These are phyloP conservation scores for Leptopilina myrica DNA, from an alignment of 2,888 invertebrate species.

Conservation along the genomic window DNA sequence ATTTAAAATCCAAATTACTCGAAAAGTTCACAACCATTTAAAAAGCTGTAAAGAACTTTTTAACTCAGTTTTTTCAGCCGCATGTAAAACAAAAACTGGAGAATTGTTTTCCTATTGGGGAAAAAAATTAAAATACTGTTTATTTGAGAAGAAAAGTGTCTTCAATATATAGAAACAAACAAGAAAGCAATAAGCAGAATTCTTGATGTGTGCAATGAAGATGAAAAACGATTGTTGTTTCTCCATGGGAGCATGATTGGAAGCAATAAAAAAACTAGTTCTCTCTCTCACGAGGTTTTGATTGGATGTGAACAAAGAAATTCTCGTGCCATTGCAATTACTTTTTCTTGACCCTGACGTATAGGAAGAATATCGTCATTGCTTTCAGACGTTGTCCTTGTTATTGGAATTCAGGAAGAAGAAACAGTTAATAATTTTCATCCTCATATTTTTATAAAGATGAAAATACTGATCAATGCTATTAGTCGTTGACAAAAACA, in stretches of 20 bases:
- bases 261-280: constrained; percentile 33
- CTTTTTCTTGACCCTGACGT: constrained; percentile 55
- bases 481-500: too few relatives aligned
- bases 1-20: too few relatives aligned
- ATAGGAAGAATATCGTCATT: constrained; percentile 58
- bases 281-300: constrained; percentile 15
- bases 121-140: too few relatives aligned
- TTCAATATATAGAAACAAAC: too few relatives aligned
- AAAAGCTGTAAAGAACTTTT: too few relatives aligned
- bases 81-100: too few relatives aligned
- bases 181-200: not conserved
- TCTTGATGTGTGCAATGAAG: constrained; percentile 13
- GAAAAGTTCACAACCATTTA: too few relatives aligned
- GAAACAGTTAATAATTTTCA: constrained; percentile 25
- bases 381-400: constrained; percentile 65
- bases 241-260: constrained; percentile 29
- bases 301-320: constrained; percentile 61
- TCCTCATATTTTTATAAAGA: constrained; percentile 26
- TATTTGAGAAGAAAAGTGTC: too few relatives aligned
- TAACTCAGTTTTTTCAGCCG: too few relatives aligned
- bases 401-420: constrained; percentile 70
- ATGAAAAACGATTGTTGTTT: constrained; percentile 31
- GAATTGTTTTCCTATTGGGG: too few relatives aligned
- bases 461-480: not conserved
- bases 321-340: constrained; percentile 62